Evolutionary conservation across 2,113 vertebrate genomes (phyloP).

Genomic region (Daboia siamensis): DNA sequence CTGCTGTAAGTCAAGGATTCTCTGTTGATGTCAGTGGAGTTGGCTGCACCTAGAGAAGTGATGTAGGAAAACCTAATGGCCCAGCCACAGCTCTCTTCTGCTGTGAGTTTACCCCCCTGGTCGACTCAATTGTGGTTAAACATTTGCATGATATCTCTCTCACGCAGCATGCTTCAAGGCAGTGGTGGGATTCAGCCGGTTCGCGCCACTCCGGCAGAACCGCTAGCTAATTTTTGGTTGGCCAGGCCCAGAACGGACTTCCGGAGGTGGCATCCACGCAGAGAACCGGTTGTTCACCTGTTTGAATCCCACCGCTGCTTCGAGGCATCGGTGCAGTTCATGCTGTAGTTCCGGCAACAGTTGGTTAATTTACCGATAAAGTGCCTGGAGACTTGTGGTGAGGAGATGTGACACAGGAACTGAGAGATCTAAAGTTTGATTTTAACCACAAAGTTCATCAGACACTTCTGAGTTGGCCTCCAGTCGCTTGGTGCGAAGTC

Average conservation of each 20-base stretch:
- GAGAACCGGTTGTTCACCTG: too few relatives aligned
- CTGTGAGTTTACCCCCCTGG: neutral
- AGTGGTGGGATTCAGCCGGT: too few relatives aligned
- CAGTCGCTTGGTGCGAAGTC: accelerated
- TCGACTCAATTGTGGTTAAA: neutral
- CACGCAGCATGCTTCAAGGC: neutral
- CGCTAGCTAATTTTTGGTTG: too few relatives aligned
- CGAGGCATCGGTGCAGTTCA: neutral
- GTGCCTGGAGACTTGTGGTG: neutral
- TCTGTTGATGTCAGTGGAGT: neutral
- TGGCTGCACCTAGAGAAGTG: too few relatives aligned
- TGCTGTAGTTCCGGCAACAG: neutral
- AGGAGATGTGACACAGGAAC: neutral
- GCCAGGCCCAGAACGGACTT: too few relatives aligned
- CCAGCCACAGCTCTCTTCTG: neutral
- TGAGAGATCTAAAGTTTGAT: neutral
- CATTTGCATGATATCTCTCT: neutral
- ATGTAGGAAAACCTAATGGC: neutral
- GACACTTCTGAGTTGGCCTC: neutral
- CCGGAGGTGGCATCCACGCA: too few relatives aligned
- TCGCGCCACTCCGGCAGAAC: too few relatives aligned
- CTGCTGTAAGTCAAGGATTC: too few relatives aligned
- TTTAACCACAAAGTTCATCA: too few relatives aligned
- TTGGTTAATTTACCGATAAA: neutral
- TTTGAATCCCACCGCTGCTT: too few relatives aligned